phyloP scores from a whole-genome alignment of 2,113 vertebrate species.

The Ammodramus savannarum region DNA sequence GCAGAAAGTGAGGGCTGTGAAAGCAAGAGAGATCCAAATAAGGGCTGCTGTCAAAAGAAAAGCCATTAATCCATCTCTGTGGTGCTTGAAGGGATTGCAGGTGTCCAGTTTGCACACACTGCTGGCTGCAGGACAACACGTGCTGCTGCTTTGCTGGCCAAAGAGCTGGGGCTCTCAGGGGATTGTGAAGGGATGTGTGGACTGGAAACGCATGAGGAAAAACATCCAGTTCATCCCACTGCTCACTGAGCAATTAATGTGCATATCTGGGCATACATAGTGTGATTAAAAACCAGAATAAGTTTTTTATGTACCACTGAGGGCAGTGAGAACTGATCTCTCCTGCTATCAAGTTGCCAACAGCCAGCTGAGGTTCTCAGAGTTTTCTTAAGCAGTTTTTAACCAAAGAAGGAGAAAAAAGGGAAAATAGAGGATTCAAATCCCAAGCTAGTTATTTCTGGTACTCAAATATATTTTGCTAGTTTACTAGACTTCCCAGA shows the following conservation, averaged over 20 bases:
- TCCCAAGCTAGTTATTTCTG: background rate
- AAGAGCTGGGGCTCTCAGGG: background rate
- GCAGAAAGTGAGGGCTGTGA: background rate
- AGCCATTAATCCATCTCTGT: background rate
- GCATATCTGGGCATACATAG: background rate
- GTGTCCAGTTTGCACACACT: background rate
- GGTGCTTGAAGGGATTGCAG: background rate
- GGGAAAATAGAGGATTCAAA: background rate
- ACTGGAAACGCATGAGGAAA: background rate
- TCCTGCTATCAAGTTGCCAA: background rate
- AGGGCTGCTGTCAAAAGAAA: background rate
- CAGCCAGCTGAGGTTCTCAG: background rate
- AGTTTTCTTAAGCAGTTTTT: background rate
- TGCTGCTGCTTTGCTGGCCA: background rate
- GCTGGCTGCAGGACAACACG: background rate
- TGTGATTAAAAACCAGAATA: background rate
- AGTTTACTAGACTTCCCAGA: background rate
- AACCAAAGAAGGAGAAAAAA: background rate
- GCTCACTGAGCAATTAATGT: background rate
- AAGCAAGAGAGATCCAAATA: background rate
- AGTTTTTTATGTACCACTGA: background rate
- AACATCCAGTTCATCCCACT: background rate
- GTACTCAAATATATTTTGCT: background rate
- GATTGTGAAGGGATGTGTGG: rapidly evolving
- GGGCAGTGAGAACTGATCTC: background rate